phyloP scores from a whole-genome alignment of 2,888 invertebrate genomes.

The Hypsopygia costalis region DNA sequence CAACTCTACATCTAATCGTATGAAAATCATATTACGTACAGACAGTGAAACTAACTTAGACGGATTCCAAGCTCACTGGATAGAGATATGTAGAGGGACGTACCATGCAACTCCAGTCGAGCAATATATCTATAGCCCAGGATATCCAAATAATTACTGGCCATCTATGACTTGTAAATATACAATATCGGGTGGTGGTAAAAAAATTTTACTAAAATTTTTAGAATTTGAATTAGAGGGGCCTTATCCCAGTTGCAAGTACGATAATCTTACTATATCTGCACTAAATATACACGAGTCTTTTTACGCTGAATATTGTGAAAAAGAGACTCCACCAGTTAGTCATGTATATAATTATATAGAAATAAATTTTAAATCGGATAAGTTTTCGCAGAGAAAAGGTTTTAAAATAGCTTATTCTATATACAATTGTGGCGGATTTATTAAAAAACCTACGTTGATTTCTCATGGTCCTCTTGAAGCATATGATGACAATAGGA shows the following conservation, averaged over 20 bases:
- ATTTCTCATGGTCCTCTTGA: constrained; percentile 74
- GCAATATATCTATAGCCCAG: constrained; percentile 85
- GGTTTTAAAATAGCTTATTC: constrained; percentile 83
- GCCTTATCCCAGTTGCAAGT: constrained; percentile 47
- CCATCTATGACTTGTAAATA: constrained; percentile 83
- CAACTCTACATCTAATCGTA: constrained; percentile 82
- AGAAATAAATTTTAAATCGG: constrained; percentile 78
- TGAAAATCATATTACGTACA: constrained; percentile 87
- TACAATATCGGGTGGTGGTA: constrained; percentile 70
- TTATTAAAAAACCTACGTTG: constrained; percentile 80
- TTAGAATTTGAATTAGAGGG: constrained; percentile 78
- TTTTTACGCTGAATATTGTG: constrained; percentile 37
- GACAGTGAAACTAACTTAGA: constrained; percentile 83
- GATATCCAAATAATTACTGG: constrained; percentile 84
- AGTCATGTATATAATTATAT: constrained; percentile 43
- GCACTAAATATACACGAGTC: constrained; percentile 24
- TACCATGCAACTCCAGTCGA: constrained; percentile 73
- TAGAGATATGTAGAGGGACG: constrained; percentile 85
- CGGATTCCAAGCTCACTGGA: constrained; percentile 87
- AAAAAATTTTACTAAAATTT: constrained; percentile 78
- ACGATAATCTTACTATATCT: constrained; percentile 79
- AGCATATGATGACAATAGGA: constrained; percentile 73
- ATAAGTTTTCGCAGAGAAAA: constrained; percentile 67
- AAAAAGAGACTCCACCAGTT: constrained; percentile 52
- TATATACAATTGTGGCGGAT: constrained; percentile 86